A percentile compares a stretch with the other conserved stretches of the same genome.
Conservation (phyloP, 2,797 vertebrate genomes). For the Eupleurogrammus muticus region DNA sequence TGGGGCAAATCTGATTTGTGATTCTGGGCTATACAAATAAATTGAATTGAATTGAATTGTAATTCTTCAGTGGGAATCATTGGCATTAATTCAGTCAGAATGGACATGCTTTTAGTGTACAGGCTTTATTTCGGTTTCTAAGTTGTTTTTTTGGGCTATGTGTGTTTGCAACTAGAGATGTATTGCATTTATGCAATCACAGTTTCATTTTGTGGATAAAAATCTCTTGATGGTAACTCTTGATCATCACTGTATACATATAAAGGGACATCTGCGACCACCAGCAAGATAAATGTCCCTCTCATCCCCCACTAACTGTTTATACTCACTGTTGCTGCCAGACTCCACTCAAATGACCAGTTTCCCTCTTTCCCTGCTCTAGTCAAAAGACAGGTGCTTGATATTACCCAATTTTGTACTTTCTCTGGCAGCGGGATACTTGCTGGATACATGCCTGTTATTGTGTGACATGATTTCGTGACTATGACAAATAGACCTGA, state of each 20-base stretch:
- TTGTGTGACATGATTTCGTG: constrained; percentile 48
- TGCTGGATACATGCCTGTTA: constrained; percentile 20
- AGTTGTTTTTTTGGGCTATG: background rate
- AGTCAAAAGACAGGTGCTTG: constrained; percentile 18
- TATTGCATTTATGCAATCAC: background rate
- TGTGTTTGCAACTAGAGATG: background rate
- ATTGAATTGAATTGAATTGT: too few species aligned
- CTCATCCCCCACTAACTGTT: background rate
- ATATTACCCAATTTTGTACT: constrained; percentile 35
- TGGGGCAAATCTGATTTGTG: too few species aligned
- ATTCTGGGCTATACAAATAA: too few species aligned
- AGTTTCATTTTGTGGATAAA: constrained; percentile 6
- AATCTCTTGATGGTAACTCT: background rate
- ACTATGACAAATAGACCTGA: constrained; percentile 56
- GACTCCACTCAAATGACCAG: constrained; percentile 7
- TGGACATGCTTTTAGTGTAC: background rate
- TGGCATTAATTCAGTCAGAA: background rate
- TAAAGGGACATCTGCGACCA: background rate
- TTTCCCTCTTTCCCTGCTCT: background rate
- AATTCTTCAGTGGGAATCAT: background rate
- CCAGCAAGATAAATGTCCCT: constrained; percentile 35
- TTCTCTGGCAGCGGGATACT: constrained; percentile 28
- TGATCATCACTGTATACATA: constrained; percentile 8
- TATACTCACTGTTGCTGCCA: constrained; percentile 16
- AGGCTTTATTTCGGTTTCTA: background rate